Evolutionary conservation across 2,797 vertebrate species (phyloP).

Genomic region (Schizopygopsis malacanthus): DNA sequence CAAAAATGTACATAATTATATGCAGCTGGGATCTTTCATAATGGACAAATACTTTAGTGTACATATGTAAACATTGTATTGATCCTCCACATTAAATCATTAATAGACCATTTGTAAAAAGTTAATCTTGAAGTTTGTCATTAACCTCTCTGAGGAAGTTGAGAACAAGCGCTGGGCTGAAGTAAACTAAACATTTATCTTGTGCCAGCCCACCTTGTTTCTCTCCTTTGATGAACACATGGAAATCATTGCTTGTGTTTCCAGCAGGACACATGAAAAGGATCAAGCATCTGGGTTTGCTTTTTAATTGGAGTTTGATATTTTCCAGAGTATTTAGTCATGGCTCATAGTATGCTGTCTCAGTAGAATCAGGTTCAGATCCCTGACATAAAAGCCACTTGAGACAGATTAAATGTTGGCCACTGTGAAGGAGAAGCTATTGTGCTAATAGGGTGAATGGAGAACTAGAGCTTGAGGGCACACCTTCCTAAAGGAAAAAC

Average conservation of each 20-base stretch:
- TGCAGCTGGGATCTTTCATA: not conserved
- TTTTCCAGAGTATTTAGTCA: conserved; percentile 67
- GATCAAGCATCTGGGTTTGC: conserved; percentile 68
- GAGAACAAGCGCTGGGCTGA: not conserved
- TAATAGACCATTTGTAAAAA: not conserved
- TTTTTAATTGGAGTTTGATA: conserved; percentile 63
- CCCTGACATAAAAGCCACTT: conserved; percentile 10
- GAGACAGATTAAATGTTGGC: conserved; percentile 12
- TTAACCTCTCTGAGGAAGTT: conserved; percentile 22
- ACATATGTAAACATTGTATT: not conserved
- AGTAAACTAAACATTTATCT: conserved; percentile 38
- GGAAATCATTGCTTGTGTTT: conserved; percentile 64
- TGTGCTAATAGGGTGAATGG: conserved; percentile 10
- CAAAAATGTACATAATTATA: not conserved
- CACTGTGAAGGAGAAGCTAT: conserved; percentile 14
- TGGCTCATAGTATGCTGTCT: conserved; percentile 61
- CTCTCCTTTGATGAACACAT: conserved; percentile 70
- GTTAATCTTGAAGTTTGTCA: not conserved
- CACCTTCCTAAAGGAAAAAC: conserved; percentile 24
- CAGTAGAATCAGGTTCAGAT: conserved; percentile 29
- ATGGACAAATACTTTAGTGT: not conserved
- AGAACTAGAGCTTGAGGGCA: conserved; percentile 15
- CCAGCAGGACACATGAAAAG: conserved; percentile 59
- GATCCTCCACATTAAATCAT: not conserved
- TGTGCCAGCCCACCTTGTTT: conserved; percentile 41